Evolutionary conservation across 2,797 vertebrate species (phyloP).

Genomic region (Euphonia xanthogaster): DNA sequence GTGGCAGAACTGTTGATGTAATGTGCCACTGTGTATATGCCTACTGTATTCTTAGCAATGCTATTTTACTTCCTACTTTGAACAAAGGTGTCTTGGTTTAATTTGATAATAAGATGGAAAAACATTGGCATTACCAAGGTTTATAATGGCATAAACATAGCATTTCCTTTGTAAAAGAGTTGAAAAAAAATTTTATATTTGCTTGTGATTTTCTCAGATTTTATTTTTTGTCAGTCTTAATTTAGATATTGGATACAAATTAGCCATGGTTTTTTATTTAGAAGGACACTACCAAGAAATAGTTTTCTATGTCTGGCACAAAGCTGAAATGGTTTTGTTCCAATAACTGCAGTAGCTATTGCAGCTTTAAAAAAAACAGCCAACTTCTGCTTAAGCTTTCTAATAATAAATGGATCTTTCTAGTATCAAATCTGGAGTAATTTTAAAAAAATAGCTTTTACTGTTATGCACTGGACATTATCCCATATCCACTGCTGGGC

Average conservation of each 20-base stretch:
- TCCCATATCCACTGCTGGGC: not conserved
- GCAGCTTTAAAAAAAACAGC: not conserved
- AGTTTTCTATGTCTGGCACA: not conserved
- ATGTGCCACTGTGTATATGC: not conserved
- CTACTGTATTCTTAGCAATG: not conserved
- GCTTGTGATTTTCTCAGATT: not conserved
- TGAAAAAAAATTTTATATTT: not conserved
- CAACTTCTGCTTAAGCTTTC: not conserved
- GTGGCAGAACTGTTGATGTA: not conserved
- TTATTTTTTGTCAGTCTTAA: not conserved
- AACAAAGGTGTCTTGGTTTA: not conserved
- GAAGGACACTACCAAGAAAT: not conserved
- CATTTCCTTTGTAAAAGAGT: not conserved
- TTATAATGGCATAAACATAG: not conserved
- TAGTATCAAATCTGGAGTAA: not conserved
- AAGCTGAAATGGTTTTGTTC: not conserved
- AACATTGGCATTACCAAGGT: not conserved
- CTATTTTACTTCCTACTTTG: not conserved
- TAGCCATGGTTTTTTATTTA: not conserved
- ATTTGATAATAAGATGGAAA: not conserved
- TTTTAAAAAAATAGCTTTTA: not conserved
- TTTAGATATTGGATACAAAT: not conserved
- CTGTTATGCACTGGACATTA: fast-evolving
- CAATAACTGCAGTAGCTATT: not conserved
- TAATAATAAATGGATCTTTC: not conserved